Evolutionary conservation across 2,113 vertebrate species (phyloP).

Genomic region (Pollimyrus isidori): DNA sequence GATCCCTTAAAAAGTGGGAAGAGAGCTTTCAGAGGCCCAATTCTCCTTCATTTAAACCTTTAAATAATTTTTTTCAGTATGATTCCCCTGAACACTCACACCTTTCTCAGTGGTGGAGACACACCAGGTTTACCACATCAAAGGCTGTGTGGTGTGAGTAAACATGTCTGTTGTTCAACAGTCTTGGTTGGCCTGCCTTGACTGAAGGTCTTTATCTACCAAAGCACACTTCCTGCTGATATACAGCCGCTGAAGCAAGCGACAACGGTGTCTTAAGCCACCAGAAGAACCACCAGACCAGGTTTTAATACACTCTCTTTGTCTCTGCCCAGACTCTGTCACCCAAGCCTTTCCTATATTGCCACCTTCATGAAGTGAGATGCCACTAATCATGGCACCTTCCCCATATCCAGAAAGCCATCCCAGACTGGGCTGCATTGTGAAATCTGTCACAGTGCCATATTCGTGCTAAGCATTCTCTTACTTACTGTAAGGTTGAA

Average conservation of each 20-base stretch:
- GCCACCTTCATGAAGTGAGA: not conserved
- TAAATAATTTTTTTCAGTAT: not conserved
- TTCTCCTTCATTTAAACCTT: not conserved
- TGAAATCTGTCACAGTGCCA: not conserved
- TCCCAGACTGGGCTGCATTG: not conserved
- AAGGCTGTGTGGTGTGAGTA: not conserved
- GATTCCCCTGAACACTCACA: not conserved
- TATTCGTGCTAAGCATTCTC: not conserved
- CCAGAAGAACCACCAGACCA: slow-evolving; percentile 8
- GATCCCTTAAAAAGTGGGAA: not conserved
- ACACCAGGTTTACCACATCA: slow-evolving; percentile 21
- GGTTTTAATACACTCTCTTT: not conserved
- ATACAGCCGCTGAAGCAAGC: not conserved
- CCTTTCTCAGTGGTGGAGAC: slow-evolving; percentile 3
- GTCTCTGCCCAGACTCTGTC: not conserved
- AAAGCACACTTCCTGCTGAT: slow-evolving; percentile 19
- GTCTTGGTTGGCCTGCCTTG: slow-evolving; percentile 6
- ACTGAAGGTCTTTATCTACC: slow-evolving; percentile 20
- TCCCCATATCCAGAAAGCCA: not conserved
- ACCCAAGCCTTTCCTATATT: not conserved
- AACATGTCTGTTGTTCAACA: slow-evolving; percentile 24
- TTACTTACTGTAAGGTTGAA: too few relatives aligned
- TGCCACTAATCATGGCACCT: not conserved
- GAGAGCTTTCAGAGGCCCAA: not conserved
- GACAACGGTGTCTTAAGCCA: not conserved